These are phyloP conservation scores for Agrochola litura DNA, from an alignment of 2,888 invertebrate genomes.

Conservation along the genomic window DNA sequence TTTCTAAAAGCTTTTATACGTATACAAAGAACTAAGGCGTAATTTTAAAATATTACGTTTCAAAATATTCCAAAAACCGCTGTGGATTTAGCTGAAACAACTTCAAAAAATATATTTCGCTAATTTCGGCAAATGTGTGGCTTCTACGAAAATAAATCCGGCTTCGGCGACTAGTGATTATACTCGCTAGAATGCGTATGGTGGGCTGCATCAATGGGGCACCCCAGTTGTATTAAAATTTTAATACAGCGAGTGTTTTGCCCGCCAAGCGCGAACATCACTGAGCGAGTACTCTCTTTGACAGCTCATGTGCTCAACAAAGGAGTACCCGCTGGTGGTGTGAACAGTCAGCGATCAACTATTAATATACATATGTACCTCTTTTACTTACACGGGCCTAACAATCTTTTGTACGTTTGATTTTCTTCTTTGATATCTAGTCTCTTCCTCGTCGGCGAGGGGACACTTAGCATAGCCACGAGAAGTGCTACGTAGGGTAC, in stretches of 20 bases:
- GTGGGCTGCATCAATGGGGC: no score
- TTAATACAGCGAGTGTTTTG: neutral
- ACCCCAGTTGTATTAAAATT: no score
- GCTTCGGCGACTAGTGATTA: neutral
- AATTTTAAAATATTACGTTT: slow-evolving; percentile 2
- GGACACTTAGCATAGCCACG: neutral
- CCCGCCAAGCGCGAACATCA: neutral
- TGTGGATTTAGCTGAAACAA: neutral
- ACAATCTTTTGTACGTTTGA: neutral
- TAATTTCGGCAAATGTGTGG: neutral
- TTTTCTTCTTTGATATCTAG: neutral
- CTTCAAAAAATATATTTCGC: neutral
- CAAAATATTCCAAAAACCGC: neutral
- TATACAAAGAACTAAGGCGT: slow-evolving; percentile 3
- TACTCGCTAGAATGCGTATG: neutral
- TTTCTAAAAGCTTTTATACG: neutral
- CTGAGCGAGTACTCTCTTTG: neutral
- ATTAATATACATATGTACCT: neutral
- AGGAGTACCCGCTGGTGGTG: neutral
- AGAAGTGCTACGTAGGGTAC: neutral
- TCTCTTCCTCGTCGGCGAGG: neutral
- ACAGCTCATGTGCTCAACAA: neutral
- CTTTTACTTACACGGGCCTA: neutral
- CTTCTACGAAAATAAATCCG: slow-evolving; percentile 6
- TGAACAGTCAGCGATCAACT: neutral